A percentile compares a stretch with the other conserved stretches of the same genome.
phyloP scores from a whole-genome alignment of 2,888 invertebrate genomes.

The Calliscelio sp. region DNA sequence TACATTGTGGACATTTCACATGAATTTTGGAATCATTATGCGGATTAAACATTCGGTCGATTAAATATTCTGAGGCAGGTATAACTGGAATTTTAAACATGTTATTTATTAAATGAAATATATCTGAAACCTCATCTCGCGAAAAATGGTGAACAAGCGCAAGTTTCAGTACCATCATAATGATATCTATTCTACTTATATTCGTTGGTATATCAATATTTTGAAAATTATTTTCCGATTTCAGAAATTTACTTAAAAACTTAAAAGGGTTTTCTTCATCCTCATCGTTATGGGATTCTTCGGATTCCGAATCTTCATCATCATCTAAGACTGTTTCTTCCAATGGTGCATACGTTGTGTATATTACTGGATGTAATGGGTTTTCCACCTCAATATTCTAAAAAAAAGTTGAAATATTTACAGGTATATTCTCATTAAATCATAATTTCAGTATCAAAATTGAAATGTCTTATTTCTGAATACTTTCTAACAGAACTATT shows the following conservation, averaged over 20 bases:
- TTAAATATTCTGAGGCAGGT: background rate
- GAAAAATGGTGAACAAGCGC: conserved; percentile 14
- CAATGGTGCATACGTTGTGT: no score
- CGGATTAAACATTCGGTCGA: conserved; percentile 15
- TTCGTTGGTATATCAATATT: conserved; percentile 14
- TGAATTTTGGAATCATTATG: background rate
- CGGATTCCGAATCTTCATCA: background rate
- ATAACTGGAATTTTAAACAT: conserved; percentile 12
- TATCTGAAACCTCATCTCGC: background rate
- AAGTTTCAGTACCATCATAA: conserved; percentile 37
- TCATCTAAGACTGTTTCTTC: no score
- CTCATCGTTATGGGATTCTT: background rate
- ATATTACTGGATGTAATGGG: no score
- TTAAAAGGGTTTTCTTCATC: background rate
- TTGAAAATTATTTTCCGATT: conserved; percentile 3
- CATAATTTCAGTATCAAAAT: no score
- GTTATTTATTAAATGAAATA: conserved; percentile 11
- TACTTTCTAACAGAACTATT: no score
- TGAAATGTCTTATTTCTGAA: no score
- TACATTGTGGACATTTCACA: conserved; percentile 2
- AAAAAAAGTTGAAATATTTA: no score
- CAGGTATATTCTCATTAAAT: no score
- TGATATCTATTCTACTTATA: conserved; percentile 3
- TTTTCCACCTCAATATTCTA: no score
- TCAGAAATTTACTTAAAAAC: conserved; percentile 12